phyloP scores from a whole-genome alignment of 2,888 invertebrate species.

The Gonocerus acuteangulatus region DNA sequence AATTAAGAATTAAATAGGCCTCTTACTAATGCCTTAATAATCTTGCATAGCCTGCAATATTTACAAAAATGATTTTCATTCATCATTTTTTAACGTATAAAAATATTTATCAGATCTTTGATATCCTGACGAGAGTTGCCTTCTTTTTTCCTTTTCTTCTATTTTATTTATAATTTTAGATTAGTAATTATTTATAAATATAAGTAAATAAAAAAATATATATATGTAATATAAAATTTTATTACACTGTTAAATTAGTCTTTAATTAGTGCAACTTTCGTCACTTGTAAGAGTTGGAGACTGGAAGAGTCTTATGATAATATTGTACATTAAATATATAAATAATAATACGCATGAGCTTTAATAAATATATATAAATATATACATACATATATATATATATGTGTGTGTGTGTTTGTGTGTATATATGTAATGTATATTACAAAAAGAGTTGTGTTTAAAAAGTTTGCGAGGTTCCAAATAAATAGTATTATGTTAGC shows the following conservation, averaged over 20 bases:
- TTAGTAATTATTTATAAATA: background rate
- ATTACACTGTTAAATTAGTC: constrained; percentile 10
- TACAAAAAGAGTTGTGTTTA: constrained; percentile 27
- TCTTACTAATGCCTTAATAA: constrained; percentile 33
- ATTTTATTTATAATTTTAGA: constrained; percentile 12
- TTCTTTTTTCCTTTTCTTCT: background rate
- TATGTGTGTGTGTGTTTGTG: no score
- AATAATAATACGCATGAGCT: constrained; percentile 37
- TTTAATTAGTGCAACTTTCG: constrained; percentile 23
- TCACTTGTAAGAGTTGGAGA: constrained; percentile 14
- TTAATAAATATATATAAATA: constrained; percentile 34
- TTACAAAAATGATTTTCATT: constrained; percentile 27
- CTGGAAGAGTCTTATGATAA: constrained; percentile 19
- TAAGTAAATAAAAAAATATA: background rate
- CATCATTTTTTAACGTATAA: constrained; percentile 18
- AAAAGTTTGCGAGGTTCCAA: constrained; percentile 12
- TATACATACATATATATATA: no score
- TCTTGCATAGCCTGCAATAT: constrained; percentile 28
- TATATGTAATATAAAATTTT: constrained; percentile 7
- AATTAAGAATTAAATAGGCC: constrained; percentile 29
- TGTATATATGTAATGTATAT: constrained; percentile 33
- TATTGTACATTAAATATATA: constrained; percentile 27
- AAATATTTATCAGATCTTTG: constrained; percentile 18
- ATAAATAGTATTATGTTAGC: constrained; percentile 10
- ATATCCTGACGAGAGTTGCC: constrained; percentile 24